Evolutionary conservation across 2,888 invertebrate species (phyloP), one percentile per base, ranked within the genome.

Genomic region (Nycteola revayana): DNA sequence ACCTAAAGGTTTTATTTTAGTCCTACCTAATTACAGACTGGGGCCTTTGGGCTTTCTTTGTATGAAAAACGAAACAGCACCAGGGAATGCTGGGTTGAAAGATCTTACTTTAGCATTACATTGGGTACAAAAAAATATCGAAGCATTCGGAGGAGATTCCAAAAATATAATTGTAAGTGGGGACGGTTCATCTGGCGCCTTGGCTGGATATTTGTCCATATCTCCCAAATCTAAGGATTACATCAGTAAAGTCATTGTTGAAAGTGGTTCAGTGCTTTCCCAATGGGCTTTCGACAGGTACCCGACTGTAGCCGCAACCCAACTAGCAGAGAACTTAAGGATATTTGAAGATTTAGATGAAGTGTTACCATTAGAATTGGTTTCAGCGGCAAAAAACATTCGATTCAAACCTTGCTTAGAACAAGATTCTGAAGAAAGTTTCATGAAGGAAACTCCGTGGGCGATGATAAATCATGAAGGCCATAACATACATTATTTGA

Each of bases 31-130:
- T 56, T 85, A 82, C 49, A 72, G 85, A 57, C 52, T 83, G 2
- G 83, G 88, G 6, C 60, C 79, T 7, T 61, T 86, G 9, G 89
- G 89, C 25, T 89, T 87, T 46, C 41, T 88, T 25, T 83, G 82
- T 43, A 40, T 76, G 27, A 64, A 60, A 36, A 78, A 80, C 25
- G 62, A 60, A 20, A 66, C 65, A 0, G 78, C 71, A 6, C 79
- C 74, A n/a, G 86, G 86, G 6, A 87, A 87, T 33, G 81, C 81
- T 1, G 87, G 68, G 1, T 52, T 86, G 22, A 86, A 82, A 58
- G 86, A 86, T 38, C 53, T 85, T 20, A 56, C 73, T 7, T 44
- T 77, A 26, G 86, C 84, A 9, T 54, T 87, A 9, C 56, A 62
- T n/a, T 86, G 86, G 86, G 60, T 70, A 1, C 61, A 52, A 24